These are phyloP conservation scores for Triplophysa dalaica DNA, from an alignment of 2,113 vertebrate genomes.

Conservation along the genomic window DNA sequence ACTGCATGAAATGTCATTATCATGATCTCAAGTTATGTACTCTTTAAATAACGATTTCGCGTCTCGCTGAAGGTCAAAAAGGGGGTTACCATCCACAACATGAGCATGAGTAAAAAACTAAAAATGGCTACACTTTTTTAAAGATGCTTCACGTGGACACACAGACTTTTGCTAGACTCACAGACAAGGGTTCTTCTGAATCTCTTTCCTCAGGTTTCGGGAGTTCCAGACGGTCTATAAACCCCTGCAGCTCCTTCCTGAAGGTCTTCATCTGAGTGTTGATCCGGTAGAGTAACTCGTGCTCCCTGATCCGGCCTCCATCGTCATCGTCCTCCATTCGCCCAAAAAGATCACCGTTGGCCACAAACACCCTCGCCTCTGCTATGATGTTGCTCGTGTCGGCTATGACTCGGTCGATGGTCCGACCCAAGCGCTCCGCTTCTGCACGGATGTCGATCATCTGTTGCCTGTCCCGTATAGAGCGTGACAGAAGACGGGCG, in stretches of 20 bases:
- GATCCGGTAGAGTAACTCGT: slow-evolving; percentile 93
- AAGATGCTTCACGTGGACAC: slow-evolving; percentile 72
- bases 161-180: slow-evolving; percentile 70
- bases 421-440: slow-evolving; percentile 89
- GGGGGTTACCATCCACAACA: too few relatives aligned
- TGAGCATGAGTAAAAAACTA: too few relatives aligned
- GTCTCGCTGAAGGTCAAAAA: too few relatives aligned
- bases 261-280: slow-evolving; percentile 98
- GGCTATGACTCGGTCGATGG: slow-evolving; percentile 92
- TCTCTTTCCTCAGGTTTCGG: slow-evolving; percentile 83
- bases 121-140: neutral
- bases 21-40: too few relatives aligned
- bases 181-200: slow-evolving; percentile 92
- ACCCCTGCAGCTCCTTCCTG: slow-evolving; percentile 92
- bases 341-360: slow-evolving; percentile 86
- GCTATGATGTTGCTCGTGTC: slow-evolving; percentile 93
- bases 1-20: too few relatives aligned
- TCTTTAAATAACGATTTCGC: too few relatives aligned
- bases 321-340: slow-evolving; percentile 84
- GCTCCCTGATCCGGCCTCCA: slow-evolving; percentile 87
- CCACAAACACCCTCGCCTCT: slow-evolving; percentile 87
- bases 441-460: slow-evolving; percentile 93
- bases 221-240: slow-evolving; percentile 91
- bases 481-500: slow-evolving; percentile 65
- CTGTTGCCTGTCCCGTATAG: slow-evolving; percentile 74